Base-by-base conservation (phyloP, 1,140 invertebrate species). In the Chironomus striatipennis region DNA sequence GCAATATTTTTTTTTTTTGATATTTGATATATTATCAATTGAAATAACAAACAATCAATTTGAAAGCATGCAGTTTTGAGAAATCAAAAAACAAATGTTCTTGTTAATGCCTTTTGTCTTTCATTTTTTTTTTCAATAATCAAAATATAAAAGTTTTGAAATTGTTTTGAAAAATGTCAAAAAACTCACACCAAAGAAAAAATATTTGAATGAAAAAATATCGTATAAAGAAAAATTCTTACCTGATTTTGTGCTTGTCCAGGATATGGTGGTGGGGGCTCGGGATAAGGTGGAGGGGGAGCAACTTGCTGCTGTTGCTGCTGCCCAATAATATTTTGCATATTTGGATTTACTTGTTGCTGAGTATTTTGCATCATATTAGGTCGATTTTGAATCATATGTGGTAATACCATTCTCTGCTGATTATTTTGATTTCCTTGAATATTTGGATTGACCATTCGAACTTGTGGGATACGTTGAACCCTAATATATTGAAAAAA, bases 211-310 rank as follows among this genome's bases (percentile, higher is more conserved):
- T 34, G 24, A 34, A 34, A 21, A 21, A 21, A n/a, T 8, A 70
- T 0, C 65, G 7, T 0, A 12, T 2, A 20, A 70, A 70, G 1
- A 20, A 6, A 2, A 17, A 20, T 70, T 57, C 65, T 7, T 70
- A 70, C 65, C 65, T 70, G 65, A 70, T 7, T 20, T 70, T 70
- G 76, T 15, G 75, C 75, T 81, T 73, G 83, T 84, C 86, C 86
- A 73, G 87, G 87, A 80, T 88, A 88, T 0, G 88, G 87, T 15
- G 87, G 87, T 9, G 86, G 87, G 20, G 84, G 85, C 10, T 82
- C 84, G 12, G 84, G 84, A 77, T 84, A 84, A 20, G 87, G 87
- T 24, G 87, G 87, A 9, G 87, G 86, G 2, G 85, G 85, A 3
- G 85, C 85, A 65, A 82, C 65, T 70, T 70, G 65, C 17, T 70